Conservation (phyloP, 2,797 vertebrate species). For the Enteromius treurensis region DNA sequence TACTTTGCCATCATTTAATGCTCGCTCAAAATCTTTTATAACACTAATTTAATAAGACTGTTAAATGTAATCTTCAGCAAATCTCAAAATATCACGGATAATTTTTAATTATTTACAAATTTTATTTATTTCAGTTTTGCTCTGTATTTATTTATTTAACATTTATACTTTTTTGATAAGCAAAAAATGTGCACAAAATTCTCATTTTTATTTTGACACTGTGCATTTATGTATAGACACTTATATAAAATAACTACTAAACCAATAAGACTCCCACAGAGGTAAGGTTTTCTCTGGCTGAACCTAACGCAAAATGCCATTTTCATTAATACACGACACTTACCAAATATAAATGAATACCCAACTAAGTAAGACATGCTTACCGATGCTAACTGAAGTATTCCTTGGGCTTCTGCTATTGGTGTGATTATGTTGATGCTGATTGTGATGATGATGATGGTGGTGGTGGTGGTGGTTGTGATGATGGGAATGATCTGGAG, state of each 20-base stretch:
- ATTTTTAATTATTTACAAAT: not conserved
- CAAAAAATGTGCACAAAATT: no score
- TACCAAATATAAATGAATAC: not conserved
- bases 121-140: not conserved
- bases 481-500: constrained; percentile 61
- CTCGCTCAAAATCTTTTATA: not conserved
- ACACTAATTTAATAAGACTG: not conserved
- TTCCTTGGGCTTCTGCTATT: constrained; percentile 41
- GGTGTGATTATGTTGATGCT: constrained; percentile 50
- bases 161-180: no score
- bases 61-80: not conserved
- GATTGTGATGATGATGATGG: constrained; percentile 57
- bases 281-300: not conserved
- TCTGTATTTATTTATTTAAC: not conserved
- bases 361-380: not conserved
- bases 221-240: not conserved
- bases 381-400: constrained; percentile 57
- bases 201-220: not conserved
- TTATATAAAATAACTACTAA: not conserved
- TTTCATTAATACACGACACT: not conserved
- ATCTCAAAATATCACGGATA: no score
- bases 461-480: constrained; percentile 56
- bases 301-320: not conserved
- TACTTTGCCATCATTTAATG: not conserved
- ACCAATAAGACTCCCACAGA: not conserved